Conservation (phyloP, 2,888 invertebrate species). For the Charanyca ferruginea region DNA sequence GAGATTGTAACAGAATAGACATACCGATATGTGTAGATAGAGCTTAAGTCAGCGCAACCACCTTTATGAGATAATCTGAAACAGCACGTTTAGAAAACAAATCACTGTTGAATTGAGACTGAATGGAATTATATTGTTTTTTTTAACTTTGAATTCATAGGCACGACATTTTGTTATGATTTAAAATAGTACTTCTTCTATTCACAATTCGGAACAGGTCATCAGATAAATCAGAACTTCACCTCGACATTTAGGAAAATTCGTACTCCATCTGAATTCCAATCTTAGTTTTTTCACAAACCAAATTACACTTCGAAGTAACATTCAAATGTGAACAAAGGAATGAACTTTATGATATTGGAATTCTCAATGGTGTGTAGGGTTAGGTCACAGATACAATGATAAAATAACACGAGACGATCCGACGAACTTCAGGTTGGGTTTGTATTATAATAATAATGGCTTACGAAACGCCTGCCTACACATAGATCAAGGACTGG, state of each 20-base stretch:
- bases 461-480: slow-evolving; percentile 81
- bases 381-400: slow-evolving; percentile 73
- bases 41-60: not conserved
- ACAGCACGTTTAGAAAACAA: slow-evolving; percentile 38
- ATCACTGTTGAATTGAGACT: slow-evolving; percentile 33
- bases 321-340: slow-evolving; percentile 64
- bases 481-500: slow-evolving; percentile 87
- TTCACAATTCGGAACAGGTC: slow-evolving; percentile 46
- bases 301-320: slow-evolving; percentile 46
- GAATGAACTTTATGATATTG: slow-evolving; percentile 64
- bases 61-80: slow-evolving; percentile 16
- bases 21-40: too few species aligned
- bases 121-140: slow-evolving; percentile 52
- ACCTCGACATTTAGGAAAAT: slow-evolving; percentile 58
- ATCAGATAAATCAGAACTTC: slow-evolving; percentile 56
- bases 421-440: slow-evolving; percentile 77
- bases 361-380: slow-evolving; percentile 65
- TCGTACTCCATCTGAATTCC: slow-evolving; percentile 41
- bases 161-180: slow-evolving; percentile 30
- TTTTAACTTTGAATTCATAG: slow-evolving; percentile 36
- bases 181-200: slow-evolving; percentile 31
- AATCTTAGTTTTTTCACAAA: slow-evolving; percentile 51
- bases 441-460: slow-evolving; percentile 80
- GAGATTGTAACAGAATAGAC: too few species aligned
- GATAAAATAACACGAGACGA: slow-evolving; percentile 74